Percentiles rank a stretch among this genome's conserved stretches.
phyloP scores from a whole-genome alignment of 2,888 invertebrate genomes.

The Chrysolina americana region DNA sequence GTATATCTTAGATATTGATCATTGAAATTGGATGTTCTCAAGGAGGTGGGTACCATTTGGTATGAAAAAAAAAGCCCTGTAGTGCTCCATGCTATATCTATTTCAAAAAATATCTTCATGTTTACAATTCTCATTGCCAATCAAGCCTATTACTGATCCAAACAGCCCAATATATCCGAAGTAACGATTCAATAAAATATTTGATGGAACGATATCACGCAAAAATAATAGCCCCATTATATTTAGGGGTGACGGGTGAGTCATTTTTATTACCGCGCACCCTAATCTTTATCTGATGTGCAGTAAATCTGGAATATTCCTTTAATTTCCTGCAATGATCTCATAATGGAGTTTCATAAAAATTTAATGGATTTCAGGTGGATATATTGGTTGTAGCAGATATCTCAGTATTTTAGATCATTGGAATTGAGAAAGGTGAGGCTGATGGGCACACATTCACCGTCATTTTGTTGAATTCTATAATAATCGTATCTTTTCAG shows the following conservation, averaged over 20 bases:
- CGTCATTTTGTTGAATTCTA: too few species aligned
- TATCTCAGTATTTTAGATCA: background rate
- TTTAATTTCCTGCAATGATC: background rate
- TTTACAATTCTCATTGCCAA: background rate
- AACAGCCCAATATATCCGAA: background rate
- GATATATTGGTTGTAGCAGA: background rate
- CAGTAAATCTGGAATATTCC: background rate
- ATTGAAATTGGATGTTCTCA: too few species aligned
- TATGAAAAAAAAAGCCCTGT: too few species aligned
- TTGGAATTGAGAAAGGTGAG: background rate
- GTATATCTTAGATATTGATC: too few species aligned
- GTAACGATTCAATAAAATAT: slow-evolving; percentile 20
- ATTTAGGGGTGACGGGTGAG: slow-evolving; percentile 1
- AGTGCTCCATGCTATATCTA: too few species aligned
- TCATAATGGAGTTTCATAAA: background rate
- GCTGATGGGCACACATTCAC: too few species aligned
- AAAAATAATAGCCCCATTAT: slow-evolving; percentile 7
- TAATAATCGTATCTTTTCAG: too few species aligned
- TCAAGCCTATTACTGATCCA: background rate
- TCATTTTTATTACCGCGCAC: slow-evolving; percentile 4
- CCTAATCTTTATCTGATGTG: background rate
- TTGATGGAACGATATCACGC: slow-evolving; percentile 13
- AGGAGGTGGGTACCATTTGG: too few species aligned
- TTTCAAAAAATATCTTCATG: too few species aligned
- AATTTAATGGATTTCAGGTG: background rate